Conservation (phyloP, 2,888 invertebrate genomes). For the Lasioglossum figueresi region DNA sequence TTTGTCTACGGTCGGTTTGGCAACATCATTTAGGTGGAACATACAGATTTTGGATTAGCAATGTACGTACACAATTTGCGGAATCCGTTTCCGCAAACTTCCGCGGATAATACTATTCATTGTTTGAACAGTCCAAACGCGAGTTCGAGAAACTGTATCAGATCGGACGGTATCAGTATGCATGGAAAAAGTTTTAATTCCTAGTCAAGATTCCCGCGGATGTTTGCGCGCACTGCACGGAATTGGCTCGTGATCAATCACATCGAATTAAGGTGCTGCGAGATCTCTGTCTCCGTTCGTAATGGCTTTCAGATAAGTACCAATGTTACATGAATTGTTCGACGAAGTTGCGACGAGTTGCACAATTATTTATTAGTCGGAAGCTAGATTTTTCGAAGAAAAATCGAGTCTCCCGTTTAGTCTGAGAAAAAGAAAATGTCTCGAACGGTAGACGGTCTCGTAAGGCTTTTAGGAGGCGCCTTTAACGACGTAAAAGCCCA, state of each 20-base stretch:
- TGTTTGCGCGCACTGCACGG: slow-evolving; percentile 26
- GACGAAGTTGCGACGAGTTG: neutral
- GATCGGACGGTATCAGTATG: slow-evolving; percentile 45
- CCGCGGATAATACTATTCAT: neutral
- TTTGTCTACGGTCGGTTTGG: neutral
- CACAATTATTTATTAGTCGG: neutral
- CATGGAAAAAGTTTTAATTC: slow-evolving; percentile 62
- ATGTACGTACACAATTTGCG: neutral
- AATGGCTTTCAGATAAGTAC: neutral
- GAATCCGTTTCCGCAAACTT: neutral
- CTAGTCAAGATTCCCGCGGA: slow-evolving; percentile 42
- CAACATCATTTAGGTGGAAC: neutral
- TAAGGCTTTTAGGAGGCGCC: slow-evolving; percentile 10
- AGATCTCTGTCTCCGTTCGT: neutral
- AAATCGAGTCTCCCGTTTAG: neutral
- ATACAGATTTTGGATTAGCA: neutral
- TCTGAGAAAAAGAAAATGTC: neutral
- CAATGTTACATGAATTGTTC: neutral
- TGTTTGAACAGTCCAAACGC: slow-evolving; percentile 33
- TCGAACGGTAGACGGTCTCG: neutral
- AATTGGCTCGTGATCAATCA: slow-evolving; percentile 56
- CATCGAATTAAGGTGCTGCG: slow-evolving; percentile 25
- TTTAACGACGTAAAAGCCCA: neutral
- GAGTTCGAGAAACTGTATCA: slow-evolving; percentile 36
- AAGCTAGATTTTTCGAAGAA: rapidly evolving